Percentiles rank a stretch among this genome's conserved stretches.
These are phyloP conservation scores for Buteo buteo DNA, from an alignment of 2,113 vertebrate species.

Conservation along the genomic window DNA sequence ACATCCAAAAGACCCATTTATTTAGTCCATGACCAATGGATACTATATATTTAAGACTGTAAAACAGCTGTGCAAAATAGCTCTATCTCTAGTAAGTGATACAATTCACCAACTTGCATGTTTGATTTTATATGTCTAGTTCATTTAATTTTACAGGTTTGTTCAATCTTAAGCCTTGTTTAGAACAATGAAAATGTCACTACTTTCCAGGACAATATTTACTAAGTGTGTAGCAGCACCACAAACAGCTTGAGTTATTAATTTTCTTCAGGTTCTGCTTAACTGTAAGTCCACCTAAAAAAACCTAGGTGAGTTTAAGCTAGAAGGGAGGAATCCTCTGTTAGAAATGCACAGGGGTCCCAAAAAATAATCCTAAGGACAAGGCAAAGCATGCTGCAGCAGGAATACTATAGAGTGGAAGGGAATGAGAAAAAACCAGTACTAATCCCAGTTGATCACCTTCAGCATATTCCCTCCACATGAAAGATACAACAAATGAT, in stretches of 20 bases:
- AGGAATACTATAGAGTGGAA: neutral
- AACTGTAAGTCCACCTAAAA: neutral
- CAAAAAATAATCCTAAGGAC: neutral
- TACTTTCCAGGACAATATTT: neutral
- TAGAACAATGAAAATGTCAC: neutral
- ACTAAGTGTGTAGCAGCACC: neutral
- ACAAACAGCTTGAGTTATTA: neutral
- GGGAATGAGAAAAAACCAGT: neutral
- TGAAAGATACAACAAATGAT: neutral
- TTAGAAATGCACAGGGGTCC: neutral
- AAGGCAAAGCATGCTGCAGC: neutral
- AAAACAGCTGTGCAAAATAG: neutral
- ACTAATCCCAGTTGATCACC: no score
- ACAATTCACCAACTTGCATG: neutral
- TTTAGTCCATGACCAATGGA: neutral
- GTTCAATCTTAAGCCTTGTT: neutral
- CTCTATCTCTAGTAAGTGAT: neutral
- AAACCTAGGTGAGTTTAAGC: neutral
- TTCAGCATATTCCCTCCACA: accelerated
- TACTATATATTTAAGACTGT: accelerated
- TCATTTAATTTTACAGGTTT: neutral
- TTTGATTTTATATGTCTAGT: neutral
- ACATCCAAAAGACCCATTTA: neutral
- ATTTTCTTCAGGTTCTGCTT: neutral
- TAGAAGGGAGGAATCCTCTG: neutral